phyloP scores from a whole-genome alignment of 2,888 invertebrate genomes.

The Ormyrus nitidulus region DNA sequence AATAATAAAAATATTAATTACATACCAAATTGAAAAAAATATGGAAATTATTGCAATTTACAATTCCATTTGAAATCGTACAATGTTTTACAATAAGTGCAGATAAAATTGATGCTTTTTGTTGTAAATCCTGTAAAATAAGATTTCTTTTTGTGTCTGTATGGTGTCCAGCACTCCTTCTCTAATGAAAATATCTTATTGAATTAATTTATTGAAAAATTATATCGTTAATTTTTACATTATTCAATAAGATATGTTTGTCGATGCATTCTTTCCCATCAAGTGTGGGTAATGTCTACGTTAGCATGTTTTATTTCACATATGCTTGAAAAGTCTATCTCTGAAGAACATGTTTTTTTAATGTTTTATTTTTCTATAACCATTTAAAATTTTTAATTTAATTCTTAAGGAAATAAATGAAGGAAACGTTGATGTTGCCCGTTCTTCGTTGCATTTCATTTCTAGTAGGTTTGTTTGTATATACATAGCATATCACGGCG shows the following conservation, averaged over 20 bases:
- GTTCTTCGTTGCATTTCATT: too few species aligned
- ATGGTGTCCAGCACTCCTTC: neutral
- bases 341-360: too few species aligned
- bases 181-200: neutral
- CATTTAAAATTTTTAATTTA: too few species aligned
- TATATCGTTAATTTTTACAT: neutral
- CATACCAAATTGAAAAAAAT: too few species aligned
- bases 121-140: neutral
- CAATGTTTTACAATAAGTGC: too few species aligned
- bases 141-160: neutral
- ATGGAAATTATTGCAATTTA: too few species aligned
- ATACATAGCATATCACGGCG: neutral
- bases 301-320: neutral
- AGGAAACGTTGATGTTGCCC: neutral
- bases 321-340: neutral
- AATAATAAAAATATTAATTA: too few species aligned
- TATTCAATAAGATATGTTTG: neutral
- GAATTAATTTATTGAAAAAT: neutral
- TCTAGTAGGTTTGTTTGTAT: neutral
- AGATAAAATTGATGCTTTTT: too few species aligned
- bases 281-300: neutral
- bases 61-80: too few species aligned
- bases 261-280: neutral
- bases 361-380: too few species aligned
- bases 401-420: too few species aligned